Evolutionary conservation across 2,797 vertebrate species (phyloP).

Genomic region (Ispidina lecontei): DNA sequence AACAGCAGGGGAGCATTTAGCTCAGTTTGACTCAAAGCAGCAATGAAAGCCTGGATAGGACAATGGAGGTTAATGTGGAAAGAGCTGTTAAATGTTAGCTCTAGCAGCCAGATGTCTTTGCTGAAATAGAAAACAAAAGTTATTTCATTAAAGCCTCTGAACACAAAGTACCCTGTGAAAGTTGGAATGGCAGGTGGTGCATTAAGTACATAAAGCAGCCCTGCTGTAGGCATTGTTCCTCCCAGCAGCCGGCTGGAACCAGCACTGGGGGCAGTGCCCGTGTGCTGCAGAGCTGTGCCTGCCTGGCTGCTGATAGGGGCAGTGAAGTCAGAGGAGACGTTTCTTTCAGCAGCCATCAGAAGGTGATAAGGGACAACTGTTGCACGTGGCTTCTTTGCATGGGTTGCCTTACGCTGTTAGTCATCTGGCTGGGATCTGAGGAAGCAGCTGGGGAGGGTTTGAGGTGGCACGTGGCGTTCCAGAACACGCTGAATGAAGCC

Average conservation of each 20-base stretch:
- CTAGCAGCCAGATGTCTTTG: not conserved
- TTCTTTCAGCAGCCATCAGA: not conserved
- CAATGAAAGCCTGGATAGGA: not conserved
- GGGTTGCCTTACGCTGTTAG: fast-evolving
- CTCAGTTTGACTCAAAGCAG: not conserved
- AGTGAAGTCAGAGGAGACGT: not conserved
- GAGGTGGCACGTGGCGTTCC: not conserved
- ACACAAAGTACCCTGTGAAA: slow-evolving; percentile 14
- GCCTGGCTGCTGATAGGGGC: not conserved
- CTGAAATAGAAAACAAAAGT: not conserved
- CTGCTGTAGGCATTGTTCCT: slow-evolving; percentile 52
- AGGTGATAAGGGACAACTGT: not conserved
- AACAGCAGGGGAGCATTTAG: not conserved
- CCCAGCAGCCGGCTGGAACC: slow-evolving; percentile 31
- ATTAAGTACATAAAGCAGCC: slow-evolving; percentile 58
- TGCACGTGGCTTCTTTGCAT: not conserved
- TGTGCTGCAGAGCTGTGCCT: not conserved
- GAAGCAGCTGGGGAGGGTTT: not conserved
- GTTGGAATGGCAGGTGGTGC: slow-evolving; percentile 60
- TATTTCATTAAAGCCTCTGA: slow-evolving; percentile 31
- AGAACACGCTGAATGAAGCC: not conserved
- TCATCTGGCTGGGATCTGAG: not conserved
- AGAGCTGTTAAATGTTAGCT: not conserved
- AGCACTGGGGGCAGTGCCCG: not conserved
- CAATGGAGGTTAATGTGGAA: not conserved